A percentile compares a stretch with the other conserved stretches of the same genome.
phyloP scores from a whole-genome alignment of 2,113 vertebrate genomes.

The Tragelaphus buxtoni region DNA sequence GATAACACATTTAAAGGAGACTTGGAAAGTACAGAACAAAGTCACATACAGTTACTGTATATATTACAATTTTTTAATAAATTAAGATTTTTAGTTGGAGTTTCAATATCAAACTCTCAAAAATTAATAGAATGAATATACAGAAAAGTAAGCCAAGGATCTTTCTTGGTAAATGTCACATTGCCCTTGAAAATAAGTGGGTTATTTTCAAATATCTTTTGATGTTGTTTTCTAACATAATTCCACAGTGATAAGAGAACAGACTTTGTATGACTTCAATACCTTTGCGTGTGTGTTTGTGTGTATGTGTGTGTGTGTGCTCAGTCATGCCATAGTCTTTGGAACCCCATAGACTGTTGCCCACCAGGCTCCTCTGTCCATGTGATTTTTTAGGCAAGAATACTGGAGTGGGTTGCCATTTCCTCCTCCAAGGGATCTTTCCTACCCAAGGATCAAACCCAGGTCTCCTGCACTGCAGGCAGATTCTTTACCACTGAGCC shows the following conservation, averaged over 20 bases:
- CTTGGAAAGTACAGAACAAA: neutral
- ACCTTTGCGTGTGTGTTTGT: neutral
- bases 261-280: neutral
- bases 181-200: neutral
- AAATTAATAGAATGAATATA: neutral
- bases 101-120: neutral
- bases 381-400: neutral
- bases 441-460: neutral
- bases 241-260: neutral
- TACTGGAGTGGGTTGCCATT: neutral
- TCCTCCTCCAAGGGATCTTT: neutral
- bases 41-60: neutral
- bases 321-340: neutral
- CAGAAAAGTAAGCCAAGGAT: neutral
- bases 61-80: neutral
- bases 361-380: neutral
- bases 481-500: neutral
- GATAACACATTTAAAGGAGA: neutral
- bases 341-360: neutral
- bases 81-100: neutral
- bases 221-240: neutral
- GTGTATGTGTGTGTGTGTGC: neutral
- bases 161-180: neutral
- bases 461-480: neutral
- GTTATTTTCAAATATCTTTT: neutral